These are phyloP conservation scores for Drosophila heteroneura DNA, from an alignment of 2,888 invertebrate genomes.

Conservation along the genomic window DNA sequence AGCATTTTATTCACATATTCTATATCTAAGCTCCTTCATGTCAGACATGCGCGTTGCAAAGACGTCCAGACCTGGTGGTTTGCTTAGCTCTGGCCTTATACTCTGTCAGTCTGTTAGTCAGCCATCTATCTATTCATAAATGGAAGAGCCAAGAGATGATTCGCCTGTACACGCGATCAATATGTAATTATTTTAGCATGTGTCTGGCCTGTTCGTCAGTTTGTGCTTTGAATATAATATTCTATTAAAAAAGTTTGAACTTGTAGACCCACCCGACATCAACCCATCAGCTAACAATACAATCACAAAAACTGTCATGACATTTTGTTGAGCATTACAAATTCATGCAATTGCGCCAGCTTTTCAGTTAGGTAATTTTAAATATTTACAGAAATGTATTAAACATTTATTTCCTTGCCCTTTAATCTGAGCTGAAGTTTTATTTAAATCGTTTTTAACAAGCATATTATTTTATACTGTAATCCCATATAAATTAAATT, in stretches of 20 bases:
- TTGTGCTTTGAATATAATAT: constrained; percentile 47
- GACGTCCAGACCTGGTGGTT: constrained; percentile 48
- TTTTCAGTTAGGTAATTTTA: constrained; percentile 2
- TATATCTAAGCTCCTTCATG: constrained; percentile 44
- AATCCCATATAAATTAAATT: neutral
- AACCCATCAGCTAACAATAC: constrained; percentile 27
- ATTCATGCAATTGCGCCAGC: constrained; percentile 44
- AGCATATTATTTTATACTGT: neutral
- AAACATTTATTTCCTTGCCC: neutral
- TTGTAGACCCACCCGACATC: constrained; percentile 6
- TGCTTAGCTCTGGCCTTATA: constrained; percentile 52
- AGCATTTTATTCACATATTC: constrained; percentile 50
- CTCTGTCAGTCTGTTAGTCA: constrained; percentile 31
- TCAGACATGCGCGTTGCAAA: constrained; percentile 74
- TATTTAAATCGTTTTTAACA: neutral
- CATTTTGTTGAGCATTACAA: constrained; percentile 59
- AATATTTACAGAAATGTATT: constrained; percentile 8
- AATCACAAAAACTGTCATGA: constrained; percentile 59
- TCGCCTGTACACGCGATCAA: constrained; percentile 64
- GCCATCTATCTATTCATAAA: constrained; percentile 70
- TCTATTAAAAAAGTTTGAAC: constrained; percentile 52
- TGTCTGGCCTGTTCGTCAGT: constrained; percentile 28
- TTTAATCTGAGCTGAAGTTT: neutral
- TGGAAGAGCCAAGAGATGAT: constrained; percentile 44
- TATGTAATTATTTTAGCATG: constrained; percentile 68